Base-by-base conservation (phyloP, 2,113 vertebrate species). In the Cygnus buccinator region DNA sequence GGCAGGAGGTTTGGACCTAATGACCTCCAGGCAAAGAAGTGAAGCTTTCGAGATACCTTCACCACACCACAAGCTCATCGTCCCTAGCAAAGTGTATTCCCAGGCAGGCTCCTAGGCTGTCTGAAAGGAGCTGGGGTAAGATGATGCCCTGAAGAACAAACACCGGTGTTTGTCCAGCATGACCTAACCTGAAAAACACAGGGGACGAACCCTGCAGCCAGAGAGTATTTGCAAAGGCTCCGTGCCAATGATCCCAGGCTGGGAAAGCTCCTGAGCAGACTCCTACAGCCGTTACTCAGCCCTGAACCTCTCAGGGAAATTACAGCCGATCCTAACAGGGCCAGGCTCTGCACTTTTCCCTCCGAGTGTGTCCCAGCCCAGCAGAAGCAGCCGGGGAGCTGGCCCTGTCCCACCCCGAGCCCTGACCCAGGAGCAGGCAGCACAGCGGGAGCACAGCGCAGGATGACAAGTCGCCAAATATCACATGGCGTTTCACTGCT, bases 361-460 rank as follows among this genome's bases (percentile, higher is more conserved):
- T 4, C 54, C 3, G 1, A 18, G 17, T 12, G 52, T 77, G 43
- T 63, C 80, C 44, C 73, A 78, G 4, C 12, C 41, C 0, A 0
- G 37, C 21, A n/a, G 10, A 35, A 87, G 28, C 57, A 93, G 39
- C 37, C 12, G 2, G 13, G 62, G 1, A 8, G 4, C 5, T 73
- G 67, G 46, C 21, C 46, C 48, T 57, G 2, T 9, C 71, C 23
- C 41, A 57, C 33, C 23, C 23, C 0, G 2, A 75, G 29, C 16
- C 57, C 46, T 62, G 66, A 70, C 44, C 54, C 31, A 66, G 65
- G 39, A 81, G 46, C 61, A 65, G 57, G 62, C 83, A 57, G 57
- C 44, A 9, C 31, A 3, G 61, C 57, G 74, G 75, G 67, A 55
- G 25, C 31, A 43, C 41, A 28, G 48, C 6, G 23, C 18, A 78